Evolutionary conservation across 2,797 vertebrate genomes (phyloP).

Genomic region (Hemibagrus guttatus): DNA sequence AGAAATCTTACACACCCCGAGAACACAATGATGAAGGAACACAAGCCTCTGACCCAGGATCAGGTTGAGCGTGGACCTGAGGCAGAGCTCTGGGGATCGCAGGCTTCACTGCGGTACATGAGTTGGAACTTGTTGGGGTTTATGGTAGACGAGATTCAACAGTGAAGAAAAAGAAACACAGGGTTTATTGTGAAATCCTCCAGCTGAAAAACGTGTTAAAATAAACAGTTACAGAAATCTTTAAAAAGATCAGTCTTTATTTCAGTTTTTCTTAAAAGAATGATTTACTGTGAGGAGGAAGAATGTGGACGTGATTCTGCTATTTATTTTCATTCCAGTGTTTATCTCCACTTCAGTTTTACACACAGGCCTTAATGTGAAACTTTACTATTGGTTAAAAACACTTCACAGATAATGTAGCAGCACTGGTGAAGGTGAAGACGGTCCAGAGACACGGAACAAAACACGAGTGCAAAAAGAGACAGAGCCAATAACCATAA

Average conservation of each 20-base stretch:
- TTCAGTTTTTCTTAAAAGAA: neutral
- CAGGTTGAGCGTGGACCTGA: neutral
- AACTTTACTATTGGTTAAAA: too few species aligned
- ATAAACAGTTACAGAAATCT: neutral
- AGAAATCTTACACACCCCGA: neutral
- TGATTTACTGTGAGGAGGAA: neutral
- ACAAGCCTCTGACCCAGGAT: neutral
- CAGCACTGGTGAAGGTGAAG: too few species aligned
- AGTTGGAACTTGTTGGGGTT: constrained; percentile 16
- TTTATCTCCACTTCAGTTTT: neutral
- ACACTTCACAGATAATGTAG: too few species aligned
- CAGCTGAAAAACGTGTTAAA: neutral
- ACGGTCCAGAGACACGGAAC: too few species aligned
- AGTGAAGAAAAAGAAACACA: neutral
- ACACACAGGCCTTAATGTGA: neutral
- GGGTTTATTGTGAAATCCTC: neutral
- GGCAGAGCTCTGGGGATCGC: neutral
- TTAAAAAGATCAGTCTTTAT: neutral
- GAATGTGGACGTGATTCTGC: neutral
- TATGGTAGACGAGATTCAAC: neutral
- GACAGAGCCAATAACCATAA: too few species aligned
- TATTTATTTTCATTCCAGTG: neutral
- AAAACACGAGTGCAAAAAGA: too few species aligned
- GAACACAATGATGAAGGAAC: neutral
- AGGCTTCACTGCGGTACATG: constrained; percentile 6